These are phyloP conservation scores for Epistrophe eligans DNA, from an alignment of 2,888 invertebrate species.

Conservation along the genomic window DNA sequence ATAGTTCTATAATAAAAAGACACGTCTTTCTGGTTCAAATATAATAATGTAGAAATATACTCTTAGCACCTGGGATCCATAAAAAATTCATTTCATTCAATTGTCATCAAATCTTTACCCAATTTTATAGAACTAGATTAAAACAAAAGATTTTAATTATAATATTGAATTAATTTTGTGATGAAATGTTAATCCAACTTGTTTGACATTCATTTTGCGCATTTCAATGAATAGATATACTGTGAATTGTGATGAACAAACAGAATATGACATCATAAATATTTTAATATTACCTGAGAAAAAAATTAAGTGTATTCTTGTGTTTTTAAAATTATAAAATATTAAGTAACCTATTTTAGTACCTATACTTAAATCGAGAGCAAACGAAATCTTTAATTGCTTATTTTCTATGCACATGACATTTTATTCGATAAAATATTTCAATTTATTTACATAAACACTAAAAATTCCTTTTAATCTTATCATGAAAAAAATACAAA, in stretches of 20 bases:
- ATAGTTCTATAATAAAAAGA: not conserved
- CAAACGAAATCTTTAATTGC: too few relatives aligned
- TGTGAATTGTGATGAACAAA: not conserved
- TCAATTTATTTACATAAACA: not conserved
- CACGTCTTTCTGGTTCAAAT: not conserved
- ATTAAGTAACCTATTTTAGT: too few relatives aligned
- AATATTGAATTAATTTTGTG: not conserved
- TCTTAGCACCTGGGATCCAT: not conserved
- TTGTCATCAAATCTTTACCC: not conserved
- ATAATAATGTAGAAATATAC: not conserved
- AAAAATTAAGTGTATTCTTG: too few relatives aligned
- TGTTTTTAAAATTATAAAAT: too few relatives aligned
- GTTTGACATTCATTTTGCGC: not conserved
- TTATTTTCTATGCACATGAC: not conserved
- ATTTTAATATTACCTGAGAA: too few relatives aligned
- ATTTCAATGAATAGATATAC: not conserved
- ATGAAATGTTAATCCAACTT: not conserved
- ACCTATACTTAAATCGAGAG: too few relatives aligned
- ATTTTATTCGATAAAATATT: not conserved
- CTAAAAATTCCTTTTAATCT: too few relatives aligned
- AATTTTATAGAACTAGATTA: conserved; percentile 9
- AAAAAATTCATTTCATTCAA: not conserved
- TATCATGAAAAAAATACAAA: too few relatives aligned
- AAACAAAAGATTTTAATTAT: conserved; percentile 13
- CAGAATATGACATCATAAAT: not conserved